Evolutionary conservation across 2,797 vertebrate species (phyloP).

Genomic region (Brachymystax lenok): DNA sequence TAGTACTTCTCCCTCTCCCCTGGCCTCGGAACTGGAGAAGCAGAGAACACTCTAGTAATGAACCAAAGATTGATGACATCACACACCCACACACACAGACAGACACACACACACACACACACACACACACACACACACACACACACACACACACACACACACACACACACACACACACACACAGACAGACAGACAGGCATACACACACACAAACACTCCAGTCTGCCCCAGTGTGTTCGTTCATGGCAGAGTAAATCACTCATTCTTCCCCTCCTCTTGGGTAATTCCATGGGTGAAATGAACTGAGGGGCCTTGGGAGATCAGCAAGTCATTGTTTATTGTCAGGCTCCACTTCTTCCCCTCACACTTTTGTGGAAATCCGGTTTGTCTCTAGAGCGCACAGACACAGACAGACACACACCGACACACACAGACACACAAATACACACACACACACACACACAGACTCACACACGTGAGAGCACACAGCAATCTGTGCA

Average conservation of each 20-base stretch:
- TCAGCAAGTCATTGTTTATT: conserved; percentile 45
- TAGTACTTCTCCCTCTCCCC: no score
- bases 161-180: background rate
- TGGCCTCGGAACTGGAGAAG: no score
- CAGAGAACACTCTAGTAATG: background rate
- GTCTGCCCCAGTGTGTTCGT: background rate
- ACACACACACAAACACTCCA: background rate
- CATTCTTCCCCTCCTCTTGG: conserved; percentile 6
- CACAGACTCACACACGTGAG: no score
- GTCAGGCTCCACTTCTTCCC: conserved; percentile 36
- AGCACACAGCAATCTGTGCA: no score
- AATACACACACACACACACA: no score
- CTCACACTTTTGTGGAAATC: conserved; percentile 18
- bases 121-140: conserved; percentile 4
- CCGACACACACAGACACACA: no score
- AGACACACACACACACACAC: background rate
- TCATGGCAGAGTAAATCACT: conserved; percentile 5
- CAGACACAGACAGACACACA: background rate
- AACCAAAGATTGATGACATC: conserved; percentile 13
- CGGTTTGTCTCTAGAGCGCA: background rate
- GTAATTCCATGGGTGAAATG: conserved; percentile 51
- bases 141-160: conserved; percentile 8
- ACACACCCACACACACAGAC: background rate
- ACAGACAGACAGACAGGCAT: background rate
- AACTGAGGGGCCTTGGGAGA: conserved; percentile 31